Evolutionary conservation across 2,113 vertebrate genomes (phyloP).

Genomic region (Sinocyclocheilus anophthalmus): DNA sequence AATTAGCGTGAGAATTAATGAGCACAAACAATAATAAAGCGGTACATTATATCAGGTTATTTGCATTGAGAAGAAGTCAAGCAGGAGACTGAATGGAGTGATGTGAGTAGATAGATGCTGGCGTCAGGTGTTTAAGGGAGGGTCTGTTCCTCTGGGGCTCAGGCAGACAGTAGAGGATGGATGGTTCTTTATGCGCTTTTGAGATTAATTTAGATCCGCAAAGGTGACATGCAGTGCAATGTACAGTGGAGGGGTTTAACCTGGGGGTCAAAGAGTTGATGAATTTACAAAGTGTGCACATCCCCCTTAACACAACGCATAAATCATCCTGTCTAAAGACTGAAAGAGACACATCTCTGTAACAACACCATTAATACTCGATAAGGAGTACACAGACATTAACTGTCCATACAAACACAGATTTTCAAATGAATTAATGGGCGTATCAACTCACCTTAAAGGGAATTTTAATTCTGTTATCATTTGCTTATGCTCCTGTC

Average conservation of each 20-base stretch:
- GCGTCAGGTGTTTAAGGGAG: not conserved
- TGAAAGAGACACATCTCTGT: slow-evolving; percentile 30
- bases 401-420: slow-evolving; percentile 14
- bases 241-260: slow-evolving; percentile 24
- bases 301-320: slow-evolving; percentile 60
- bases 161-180: not conserved
- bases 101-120: not conserved
- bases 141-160: not conserved
- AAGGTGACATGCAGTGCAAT: not conserved
- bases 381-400: slow-evolving; percentile 32
- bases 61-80: slow-evolving; percentile 20
- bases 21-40: slow-evolving; percentile 33
- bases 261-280: slow-evolving; percentile 52
- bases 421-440: not conserved
- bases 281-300: slow-evolving; percentile 50
- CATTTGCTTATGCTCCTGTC: not conserved
- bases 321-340: slow-evolving; percentile 64
- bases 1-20: slow-evolving; percentile 43
- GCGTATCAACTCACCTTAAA: not conserved
- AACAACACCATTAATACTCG: slow-evolving; percentile 58
- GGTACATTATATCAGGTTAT: not conserved
- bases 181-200: slow-evolving; percentile 15
- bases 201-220: slow-evolving; percentile 40
- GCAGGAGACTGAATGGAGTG: not conserved
- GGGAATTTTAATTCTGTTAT: not conserved